Base-by-base conservation (phyloP, 1,140 invertebrate species). In the Drosophila repleta region DNA sequence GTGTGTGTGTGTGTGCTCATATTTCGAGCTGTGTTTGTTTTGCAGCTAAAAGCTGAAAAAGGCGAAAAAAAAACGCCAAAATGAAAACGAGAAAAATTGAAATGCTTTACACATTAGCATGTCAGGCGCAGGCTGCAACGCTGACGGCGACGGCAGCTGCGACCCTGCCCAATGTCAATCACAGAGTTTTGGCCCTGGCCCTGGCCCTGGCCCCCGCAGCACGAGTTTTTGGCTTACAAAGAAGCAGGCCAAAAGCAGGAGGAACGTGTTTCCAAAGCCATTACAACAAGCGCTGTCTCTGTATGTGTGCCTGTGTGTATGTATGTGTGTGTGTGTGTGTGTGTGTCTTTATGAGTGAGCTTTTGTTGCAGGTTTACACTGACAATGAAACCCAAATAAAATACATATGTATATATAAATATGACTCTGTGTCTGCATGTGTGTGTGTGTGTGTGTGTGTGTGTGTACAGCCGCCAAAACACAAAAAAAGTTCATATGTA, bases 111-210 rank as follows among this genome's bases (percentile, higher is more conserved):
- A 82, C 57, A 84, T 85, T 85, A 87, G 82, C 81, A 87, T 87
- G 77, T 80, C 76, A 76, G 80, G 37, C 41, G 55, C 18, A 29
- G 66, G 58, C 52, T 55, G 61, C 45, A 55, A 18, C 62, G 79
- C 43, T 37, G 15, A 45, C 46, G 61, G 8, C 15, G 20, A 24
- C 37, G 46, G 1, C 48, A 8, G 66, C 43, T 66, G 56, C 81
- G 78, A 85, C 81, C 78, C 83, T 88, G 82, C 82, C 78, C 82
- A 85, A 85, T 85, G 82, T 82, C 82, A 85, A 88, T 84, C 70
- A 77, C 61, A 66, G 32, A 35, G 43, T 61, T 61, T 41, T 73
- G 68, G 43, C 64, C 57, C 48, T 73, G 68, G 68, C 76, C 62
- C 78, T 73, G 67, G 67, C 76, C 62, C 79, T 77, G 79, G 60